Base-by-base conservation (phyloP, 2,797 vertebrate species). In the Alcedo quadribrachys region DNA sequence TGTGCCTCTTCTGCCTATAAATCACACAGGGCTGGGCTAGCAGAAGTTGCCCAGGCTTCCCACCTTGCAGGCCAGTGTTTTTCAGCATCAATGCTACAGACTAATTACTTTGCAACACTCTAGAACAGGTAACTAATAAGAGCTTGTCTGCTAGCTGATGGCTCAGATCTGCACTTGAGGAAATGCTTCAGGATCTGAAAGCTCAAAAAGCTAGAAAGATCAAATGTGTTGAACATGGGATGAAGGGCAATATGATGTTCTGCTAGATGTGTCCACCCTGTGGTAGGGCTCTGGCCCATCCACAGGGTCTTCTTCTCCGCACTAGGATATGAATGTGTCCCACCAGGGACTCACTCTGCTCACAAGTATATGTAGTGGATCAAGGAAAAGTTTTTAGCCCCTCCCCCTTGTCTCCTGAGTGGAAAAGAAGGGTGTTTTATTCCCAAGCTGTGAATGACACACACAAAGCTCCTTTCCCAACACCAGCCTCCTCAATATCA, bases 361-460 rank as follows among this genome's bases (percentile, higher is more conserved):
- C 11, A 53, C 11, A 53, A 12, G 7, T 5, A 6, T 8, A 22
- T 0, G 6, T 6, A 67, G 6, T 17, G 20, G 17, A 35, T 25
- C 12, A 53, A 48, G 20, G 12, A 70, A 17, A 61, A 37, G 14
- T 15, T 65, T 79, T 85, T 19, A 35, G 17, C 3, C 16, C 30
- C 15, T 74, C 73, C 18, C 13, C 12, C 12, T 55, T 63, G 27
- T 22, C 27, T 30, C 33, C 46, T 28, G 40, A 54, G 45, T 1
- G 4, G 65, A 81, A 11, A 45, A 1, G 8, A 87, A 85, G 22
- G 11, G 15, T 50, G 7, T 54, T 88, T 58, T 42, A 17, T 24
- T 9, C 11, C 8, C 1, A 2, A 1, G 3, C 15, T 53, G n/a
- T 37, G n/a, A 90, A 43, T 33, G 35, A 74, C 14, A 12, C 2